Base-by-base conservation (phyloP, 2,113 vertebrate genomes). In the Gyps fulvus region DNA sequence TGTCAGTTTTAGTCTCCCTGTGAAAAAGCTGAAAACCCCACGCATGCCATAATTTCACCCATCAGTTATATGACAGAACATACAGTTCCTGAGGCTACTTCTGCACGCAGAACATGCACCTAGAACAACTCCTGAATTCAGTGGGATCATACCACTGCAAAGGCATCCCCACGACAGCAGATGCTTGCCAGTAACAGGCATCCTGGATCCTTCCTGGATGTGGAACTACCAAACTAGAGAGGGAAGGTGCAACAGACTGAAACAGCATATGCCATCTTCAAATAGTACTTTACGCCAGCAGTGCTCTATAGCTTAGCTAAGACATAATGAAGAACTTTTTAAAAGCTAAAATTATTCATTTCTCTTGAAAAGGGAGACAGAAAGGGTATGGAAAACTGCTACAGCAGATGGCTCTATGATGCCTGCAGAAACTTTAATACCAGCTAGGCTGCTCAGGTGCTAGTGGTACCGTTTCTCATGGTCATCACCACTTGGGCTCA, bases 201-300 rank as follows among this genome's bases (percentile, higher is more conserved):
- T 27, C 76, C 61, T 79, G 36, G 69, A 63, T 82, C 43, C 43
- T 42, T 73, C 52, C 66, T 65, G 71, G 57, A 76, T 73, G 49
- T 38, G 43, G 54, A 95, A 79, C 70, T 85, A 83, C 58, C 49
- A 20, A 17, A 52, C 8, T 6, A 59, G 52, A 94, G 57, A 91
- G 13, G 54, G 52, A 95, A 90, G 50, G 85, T 26, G 36, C 79
- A 80, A 80, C 62, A 96, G 90, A 95, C 62, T 86, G 93, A 90
- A 92, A 90, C 25, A 91, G 66, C 87, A 94, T 72, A 92, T 87
- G 91, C 66, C 59, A 57, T 49, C 81, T 91, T 71, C 89, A 94
- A 82, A 88, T 9, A 91, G 81, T 50, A 63, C 47, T 93, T 88
- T 59, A 65, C 8, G 3, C 38, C 66, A 95, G 62, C n/a, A 63